These are phyloP conservation scores for Chrysopilus asiliformis DNA, from an alignment of 2,888 invertebrate genomes.

Conservation along the genomic window DNA sequence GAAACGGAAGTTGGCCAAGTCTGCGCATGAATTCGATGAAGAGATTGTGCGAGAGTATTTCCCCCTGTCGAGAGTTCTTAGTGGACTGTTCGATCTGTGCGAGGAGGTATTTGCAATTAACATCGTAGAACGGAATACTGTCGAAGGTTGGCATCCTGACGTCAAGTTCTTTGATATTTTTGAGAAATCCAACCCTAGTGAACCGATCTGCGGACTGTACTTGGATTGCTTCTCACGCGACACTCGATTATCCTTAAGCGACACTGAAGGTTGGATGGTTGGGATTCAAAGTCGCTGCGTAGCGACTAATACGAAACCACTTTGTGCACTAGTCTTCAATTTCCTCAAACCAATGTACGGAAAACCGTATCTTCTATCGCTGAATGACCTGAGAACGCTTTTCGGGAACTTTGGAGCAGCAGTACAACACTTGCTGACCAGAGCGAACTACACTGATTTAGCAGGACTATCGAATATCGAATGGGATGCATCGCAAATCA, in stretches of 20 bases:
- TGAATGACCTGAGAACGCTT: constrained; percentile 59
- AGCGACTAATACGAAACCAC: constrained; percentile 49
- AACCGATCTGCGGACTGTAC: constrained; percentile 69
- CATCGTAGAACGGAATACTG: constrained; percentile 50
- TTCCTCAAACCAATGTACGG: constrained; percentile 52
- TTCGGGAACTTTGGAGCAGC: constrained; percentile 81
- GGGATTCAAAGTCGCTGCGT: constrained; percentile 60
- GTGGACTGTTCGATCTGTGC: constrained; percentile 61
- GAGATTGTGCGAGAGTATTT: constrained; percentile 66
- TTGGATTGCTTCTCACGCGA: constrained; percentile 65
- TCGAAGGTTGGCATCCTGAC: constrained; percentile 73
- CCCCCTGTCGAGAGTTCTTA: constrained; percentile 65
- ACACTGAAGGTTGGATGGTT: constrained; percentile 62
- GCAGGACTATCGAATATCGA: constrained; percentile 79
- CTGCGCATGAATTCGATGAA: constrained; percentile 54
- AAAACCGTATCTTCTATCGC: constrained; percentile 56
- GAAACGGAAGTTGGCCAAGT: constrained; percentile 59
- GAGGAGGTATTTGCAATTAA: constrained; percentile 65
- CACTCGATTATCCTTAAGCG: constrained; percentile 38
- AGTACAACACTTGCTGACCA: constrained; percentile 73
- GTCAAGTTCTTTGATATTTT: constrained; percentile 71
- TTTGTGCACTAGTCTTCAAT: constrained; percentile 74
- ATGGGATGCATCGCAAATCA: constrained; percentile 83
- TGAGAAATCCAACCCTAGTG: constrained; percentile 37
- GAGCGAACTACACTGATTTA: constrained; percentile 67